Evolutionary conservation across 2,888 invertebrate species (phyloP).

Genomic region (Drosophila pseudotakahashii): DNA sequence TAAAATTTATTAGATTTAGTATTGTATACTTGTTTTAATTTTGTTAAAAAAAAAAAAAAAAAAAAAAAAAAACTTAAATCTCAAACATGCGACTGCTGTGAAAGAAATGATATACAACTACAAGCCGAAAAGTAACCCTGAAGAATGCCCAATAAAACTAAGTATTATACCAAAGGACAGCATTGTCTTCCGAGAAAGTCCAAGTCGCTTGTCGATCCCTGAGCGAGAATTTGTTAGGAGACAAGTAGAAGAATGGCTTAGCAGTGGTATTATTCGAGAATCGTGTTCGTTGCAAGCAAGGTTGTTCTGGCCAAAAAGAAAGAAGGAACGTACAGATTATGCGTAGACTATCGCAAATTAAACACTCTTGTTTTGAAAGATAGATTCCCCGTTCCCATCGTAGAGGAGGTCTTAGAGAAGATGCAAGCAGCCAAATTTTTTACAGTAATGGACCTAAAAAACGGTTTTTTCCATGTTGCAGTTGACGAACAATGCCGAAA

Average conservation of each 20-base stretch:
- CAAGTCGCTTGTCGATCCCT: background rate
- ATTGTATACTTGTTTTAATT: too few relatives aligned
- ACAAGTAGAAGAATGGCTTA: too few relatives aligned
- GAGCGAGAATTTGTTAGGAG: too few relatives aligned
- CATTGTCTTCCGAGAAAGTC: background rate
- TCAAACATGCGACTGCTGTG: background rate
- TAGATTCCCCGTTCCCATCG: constrained; percentile 1
- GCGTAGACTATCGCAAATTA: background rate
- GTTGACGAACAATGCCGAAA: background rate
- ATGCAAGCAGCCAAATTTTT: too few relatives aligned
- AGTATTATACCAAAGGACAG: background rate
- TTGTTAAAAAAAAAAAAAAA: too few relatives aligned
- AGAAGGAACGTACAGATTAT: background rate
- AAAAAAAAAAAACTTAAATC: background rate
- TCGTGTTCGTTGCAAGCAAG: background rate
- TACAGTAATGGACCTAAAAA: too few relatives aligned
- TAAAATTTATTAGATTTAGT: too few relatives aligned
- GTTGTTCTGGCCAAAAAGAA: constrained; percentile 1
- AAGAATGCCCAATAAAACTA: background rate
- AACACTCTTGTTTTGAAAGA: background rate
- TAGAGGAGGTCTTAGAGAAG: background rate
- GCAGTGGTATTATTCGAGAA: background rate
- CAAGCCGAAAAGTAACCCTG: background rate
- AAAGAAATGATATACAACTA: background rate
- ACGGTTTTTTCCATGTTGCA: background rate